phyloP scores from a whole-genome alignment of 2,113 vertebrate species.

The Poeciliopsis occidentalis region DNA sequence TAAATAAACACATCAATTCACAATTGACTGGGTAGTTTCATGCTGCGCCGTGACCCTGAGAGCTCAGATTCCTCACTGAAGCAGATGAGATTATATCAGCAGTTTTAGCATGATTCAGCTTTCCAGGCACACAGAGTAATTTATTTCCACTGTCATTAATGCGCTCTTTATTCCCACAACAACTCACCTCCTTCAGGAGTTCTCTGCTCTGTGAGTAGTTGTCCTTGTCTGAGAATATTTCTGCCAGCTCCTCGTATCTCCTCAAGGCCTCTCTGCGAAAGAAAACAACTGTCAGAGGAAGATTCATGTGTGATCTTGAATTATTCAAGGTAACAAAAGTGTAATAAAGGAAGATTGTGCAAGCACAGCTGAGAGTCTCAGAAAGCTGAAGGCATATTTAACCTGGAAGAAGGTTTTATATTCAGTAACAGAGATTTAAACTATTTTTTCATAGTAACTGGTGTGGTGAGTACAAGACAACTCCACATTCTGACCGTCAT shows the following conservation, averaged over 20 bases:
- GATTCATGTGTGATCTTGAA: neutral
- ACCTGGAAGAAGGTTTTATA: neutral
- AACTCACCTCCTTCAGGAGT: constrained; percentile 84
- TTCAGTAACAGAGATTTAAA: neutral
- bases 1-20: neutral
- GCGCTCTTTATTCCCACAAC: neutral
- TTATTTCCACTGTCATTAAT: neutral
- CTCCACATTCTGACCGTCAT: no score
- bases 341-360: neutral
- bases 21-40: neutral
- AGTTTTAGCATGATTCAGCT: neutral
- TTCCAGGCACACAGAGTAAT: neutral
- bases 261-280: constrained; percentile 78
- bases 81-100: constrained; percentile 1
- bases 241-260: constrained; percentile 84
- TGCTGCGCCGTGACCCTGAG: neutral
- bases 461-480: no score
- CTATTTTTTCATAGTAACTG: no score
- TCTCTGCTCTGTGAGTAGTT: constrained; percentile 90
- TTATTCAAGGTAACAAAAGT: neutral
- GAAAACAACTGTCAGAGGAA: neutral
- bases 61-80: constrained; percentile 13
- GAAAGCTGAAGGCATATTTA: neutral
- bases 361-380: neutral
- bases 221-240: constrained; percentile 90